Base-by-base conservation (phyloP, 2,797 vertebrate species). In the Ispidina lecontei region DNA sequence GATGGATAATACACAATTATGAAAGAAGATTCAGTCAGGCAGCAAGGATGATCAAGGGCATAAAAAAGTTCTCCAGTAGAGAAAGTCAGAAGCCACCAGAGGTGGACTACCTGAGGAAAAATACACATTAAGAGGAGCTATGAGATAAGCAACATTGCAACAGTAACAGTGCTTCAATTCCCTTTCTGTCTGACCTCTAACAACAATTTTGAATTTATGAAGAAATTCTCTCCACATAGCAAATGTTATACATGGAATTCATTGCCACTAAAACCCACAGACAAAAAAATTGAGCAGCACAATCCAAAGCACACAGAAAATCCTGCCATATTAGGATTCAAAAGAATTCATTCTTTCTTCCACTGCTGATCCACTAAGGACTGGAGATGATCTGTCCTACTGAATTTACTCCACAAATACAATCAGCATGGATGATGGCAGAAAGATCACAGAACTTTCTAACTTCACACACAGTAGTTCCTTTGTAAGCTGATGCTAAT, bases 1-100 rank as follows among this genome's bases (percentile, higher is more conserved):
- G 52, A 84, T 39, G 18, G 69, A 70, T 87, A 78, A 75, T 14
- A 75, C 28, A 23, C 4, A 31, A 91, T 60, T 84, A 84, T 22
- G 41, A 90, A 86, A 78, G 25, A 90, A 79, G 14, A 79, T 76
- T 90, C 56, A 84, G 41, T 26, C 47, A 47, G 33, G 67, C 22
- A 87, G 46, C 71, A 70, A 87, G 56, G 79, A 79, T 12, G 37
- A 73, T 35, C 74, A 90, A 93, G 20, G 20, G 26, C 21, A 70
- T 39, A 64, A 22, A 68, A 71, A 88, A 60, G 9, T 28, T 84
- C 74, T 60, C 19, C 8, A 29, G 26, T 9, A 10, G 21, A 91
- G 37, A 51, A 89, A 84, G 14, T 35, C 28, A 60, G 46, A 91
- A 75, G 46, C 9, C 49, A 68, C 5, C 0, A 1, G 31, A n/a